phyloP scores from a whole-genome alignment of 2,113 vertebrate genomes.

The Zosterops pallidus region DNA sequence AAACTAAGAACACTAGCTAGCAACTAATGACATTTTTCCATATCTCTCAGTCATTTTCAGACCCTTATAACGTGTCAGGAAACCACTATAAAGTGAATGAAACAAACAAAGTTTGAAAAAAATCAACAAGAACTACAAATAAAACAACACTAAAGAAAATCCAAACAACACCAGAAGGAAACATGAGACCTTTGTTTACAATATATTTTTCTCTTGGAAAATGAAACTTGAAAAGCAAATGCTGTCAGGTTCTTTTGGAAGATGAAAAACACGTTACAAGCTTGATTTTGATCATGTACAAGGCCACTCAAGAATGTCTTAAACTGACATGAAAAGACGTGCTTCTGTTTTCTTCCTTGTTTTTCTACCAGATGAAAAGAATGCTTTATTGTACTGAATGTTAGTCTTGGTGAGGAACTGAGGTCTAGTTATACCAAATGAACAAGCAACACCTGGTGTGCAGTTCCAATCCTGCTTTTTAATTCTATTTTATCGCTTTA shows the following conservation, averaged over 20 bases:
- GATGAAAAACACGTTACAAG: slow-evolving; percentile 28
- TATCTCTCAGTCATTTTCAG: neutral
- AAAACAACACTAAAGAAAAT: neutral
- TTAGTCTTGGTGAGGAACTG: neutral
- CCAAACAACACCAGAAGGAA: neutral
- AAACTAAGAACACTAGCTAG: neutral
- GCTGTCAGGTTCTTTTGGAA: slow-evolving; percentile 4
- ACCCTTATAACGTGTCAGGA: neutral
- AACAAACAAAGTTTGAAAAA: neutral
- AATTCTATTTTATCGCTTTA: neutral
- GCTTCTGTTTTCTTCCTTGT: neutral
- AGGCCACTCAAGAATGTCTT: slow-evolving; percentile 15
- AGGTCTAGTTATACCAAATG: neutral
- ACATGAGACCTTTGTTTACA: neutral
- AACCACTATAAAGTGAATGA: neutral
- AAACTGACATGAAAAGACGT: slow-evolving; percentile 30
- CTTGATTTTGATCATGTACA: slow-evolving; percentile 48
- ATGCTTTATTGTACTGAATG: neutral
- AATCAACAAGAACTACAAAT: neutral
- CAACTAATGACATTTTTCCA: neutral
- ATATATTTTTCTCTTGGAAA: neutral
- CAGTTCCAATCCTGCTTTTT: neutral
- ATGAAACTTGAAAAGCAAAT: slow-evolving; percentile 4
- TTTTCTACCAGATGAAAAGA: slow-evolving; percentile 42
- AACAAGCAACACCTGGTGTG: neutral